Conservation (phyloP, 1,140 invertebrate genomes). For the Zaprionus taronus region DNA sequence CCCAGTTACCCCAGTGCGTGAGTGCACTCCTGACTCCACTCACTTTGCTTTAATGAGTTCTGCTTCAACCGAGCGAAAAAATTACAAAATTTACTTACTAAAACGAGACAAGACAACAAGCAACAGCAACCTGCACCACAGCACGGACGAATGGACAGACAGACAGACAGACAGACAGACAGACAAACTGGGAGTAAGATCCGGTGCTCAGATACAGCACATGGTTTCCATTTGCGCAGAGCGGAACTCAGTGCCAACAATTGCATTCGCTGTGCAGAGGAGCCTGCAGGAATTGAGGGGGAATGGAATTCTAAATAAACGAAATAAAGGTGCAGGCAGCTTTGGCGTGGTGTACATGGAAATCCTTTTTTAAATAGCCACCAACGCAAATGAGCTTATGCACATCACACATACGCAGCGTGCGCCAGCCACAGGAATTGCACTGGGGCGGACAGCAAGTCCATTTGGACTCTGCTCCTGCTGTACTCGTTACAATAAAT, state of each 20-base stretch:
- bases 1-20: not conserved
- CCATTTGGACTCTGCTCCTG: conserved; percentile 54
- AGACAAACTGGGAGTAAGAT: not conserved
- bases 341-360: conserved; percentile 30
- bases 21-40: not conserved
- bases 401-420: conserved; percentile 69
- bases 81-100: conserved; percentile 24
- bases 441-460: conserved; percentile 52
- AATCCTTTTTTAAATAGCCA: conserved; percentile 73
- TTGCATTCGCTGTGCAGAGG: conserved; percentile 22
- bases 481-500: conserved; percentile 54
- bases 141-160: not conserved
- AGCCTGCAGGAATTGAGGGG: not conserved
- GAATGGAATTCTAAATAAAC: conserved; percentile 37
- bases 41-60: conserved; percentile 8
- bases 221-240: conserved; percentile 49
- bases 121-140: not conserved
- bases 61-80: not conserved
- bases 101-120: conserved; percentile 2
- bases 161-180: not conserved
- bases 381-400: conserved; percentile 58
- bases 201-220: conserved; percentile 40
- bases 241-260: conserved; percentile 7
- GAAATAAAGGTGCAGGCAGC: conserved; percentile 45
- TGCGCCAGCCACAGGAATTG: conserved; percentile 39